Evolutionary conservation across 2,888 invertebrate genomes (phyloP), one percentile per base, ranked within the genome.

Genomic region (Timema podura): DNA sequence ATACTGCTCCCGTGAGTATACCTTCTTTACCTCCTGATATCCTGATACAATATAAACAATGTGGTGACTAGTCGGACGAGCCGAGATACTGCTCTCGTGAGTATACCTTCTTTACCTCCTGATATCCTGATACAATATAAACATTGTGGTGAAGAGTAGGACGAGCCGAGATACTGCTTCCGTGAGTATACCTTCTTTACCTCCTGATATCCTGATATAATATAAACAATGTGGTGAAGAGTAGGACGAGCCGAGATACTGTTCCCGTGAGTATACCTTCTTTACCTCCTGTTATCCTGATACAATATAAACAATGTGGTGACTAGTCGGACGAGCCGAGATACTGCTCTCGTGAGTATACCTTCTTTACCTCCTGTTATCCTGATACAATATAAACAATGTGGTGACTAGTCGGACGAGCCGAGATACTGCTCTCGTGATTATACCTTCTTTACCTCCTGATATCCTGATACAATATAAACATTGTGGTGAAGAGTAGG

Each of bases 21-120:
- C 9, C 9, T 30, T 30, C 30, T 30, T 30, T 3, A 30, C 30
- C 30, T 30, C 30, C 30, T 30, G 30, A 30, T 30, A 30, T 30
- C 30, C 3, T 30, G 3, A 30, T 30, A 30, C 30, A 30, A 30
- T 30, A 30, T 30, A 30, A 30, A 30, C 30, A 93, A 79, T 93
- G 92, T 77, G 88, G 88, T 47, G 92, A 92, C 80, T 88, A 87
- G 77, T 90, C 89, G 76, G 92, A 93, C 79, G 92, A 93, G 80
- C 87, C 88, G 5, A 85, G 86, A 75, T 86, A 87, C 76, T 92
- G 92, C 80, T 85, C 91, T 77, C 90, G 92, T 30, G 30, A 30
- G 30, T 30, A 30, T 30, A 30, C 30, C 30, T 30, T 30, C 30
- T 30, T 30, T 3, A 30, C 30, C 30, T 30, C 30, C 30, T 30